These are phyloP conservation scores for Nomada fucata DNA, from an alignment of 2,888 invertebrate genomes.

Conservation along the genomic window DNA sequence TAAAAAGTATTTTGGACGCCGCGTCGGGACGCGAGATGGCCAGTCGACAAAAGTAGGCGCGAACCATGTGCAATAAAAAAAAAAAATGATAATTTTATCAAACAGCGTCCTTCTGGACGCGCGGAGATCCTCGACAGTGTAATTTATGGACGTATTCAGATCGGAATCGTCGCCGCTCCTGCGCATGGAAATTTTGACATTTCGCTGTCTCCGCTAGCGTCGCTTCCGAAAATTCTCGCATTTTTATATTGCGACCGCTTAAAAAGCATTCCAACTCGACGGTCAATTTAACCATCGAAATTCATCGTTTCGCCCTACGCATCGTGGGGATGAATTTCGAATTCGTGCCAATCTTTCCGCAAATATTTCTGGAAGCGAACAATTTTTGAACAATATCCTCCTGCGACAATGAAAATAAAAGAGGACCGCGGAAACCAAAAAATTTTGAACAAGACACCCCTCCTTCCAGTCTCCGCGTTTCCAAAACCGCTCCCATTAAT, in stretches of 20 bases:
- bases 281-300: no score
- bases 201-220: slow-evolving; percentile 9
- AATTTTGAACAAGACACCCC: not conserved
- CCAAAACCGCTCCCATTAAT: not conserved
- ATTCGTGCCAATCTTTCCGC: no score
- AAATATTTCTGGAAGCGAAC: no score
- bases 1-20: not conserved
- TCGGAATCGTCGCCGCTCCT: slow-evolving; percentile 32
- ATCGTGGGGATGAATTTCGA: no score
- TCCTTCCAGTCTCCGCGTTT: not conserved
- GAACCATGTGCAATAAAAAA: slow-evolving; percentile 63
- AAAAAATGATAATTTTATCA: slow-evolving; percentile 70
- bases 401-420: no score
- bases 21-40: not conserved
- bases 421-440: not conserved
- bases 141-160: slow-evolving; percentile 54
- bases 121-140: slow-evolving; percentile 22
- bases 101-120: slow-evolving; percentile 53
- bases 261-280: no score
- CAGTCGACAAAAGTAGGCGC: slow-evolving; percentile 64
- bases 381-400: no score
- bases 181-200: slow-evolving; percentile 47
- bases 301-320: no score
- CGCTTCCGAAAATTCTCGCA: not conserved
- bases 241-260: no score